Percentiles rank a stretch among this genome's conserved stretches.
Conservation (phyloP, 2,888 invertebrate genomes). For the Drosophila nigricruria region DNA sequence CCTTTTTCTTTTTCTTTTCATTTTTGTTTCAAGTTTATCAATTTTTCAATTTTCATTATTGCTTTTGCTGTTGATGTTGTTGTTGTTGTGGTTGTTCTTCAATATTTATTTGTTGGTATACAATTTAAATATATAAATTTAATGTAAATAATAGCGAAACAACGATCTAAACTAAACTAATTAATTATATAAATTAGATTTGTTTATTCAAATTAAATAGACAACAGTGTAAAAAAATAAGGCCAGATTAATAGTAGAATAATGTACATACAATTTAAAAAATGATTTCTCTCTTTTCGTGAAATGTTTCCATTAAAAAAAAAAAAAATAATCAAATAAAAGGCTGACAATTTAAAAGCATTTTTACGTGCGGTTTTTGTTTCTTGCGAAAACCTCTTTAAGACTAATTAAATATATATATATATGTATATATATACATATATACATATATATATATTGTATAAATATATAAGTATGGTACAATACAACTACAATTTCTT, state of each 20-base stretch:
- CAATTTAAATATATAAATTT: constrained; percentile 40
- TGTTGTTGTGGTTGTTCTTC: constrained; percentile 30
- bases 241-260: constrained; percentile 45
- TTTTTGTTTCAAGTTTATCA: constrained; percentile 36
- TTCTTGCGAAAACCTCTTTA: constrained; percentile 52
- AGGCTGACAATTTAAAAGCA: constrained; percentile 74
- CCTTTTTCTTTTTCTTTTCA: constrained; percentile 28
- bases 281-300: constrained; percentile 32
- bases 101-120: constrained; percentile 49
- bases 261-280: constrained; percentile 78
- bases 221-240: constrained; percentile 68
- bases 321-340: constrained; percentile 28
- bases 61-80: constrained; percentile 29
- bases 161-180: constrained; percentile 44
- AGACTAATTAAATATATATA: constrained; percentile 62
- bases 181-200: constrained; percentile 68
- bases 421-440: constrained; percentile 4
- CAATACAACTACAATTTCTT: constrained; percentile 71
- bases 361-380: constrained; percentile 51
- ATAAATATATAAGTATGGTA: constrained; percentile 33
- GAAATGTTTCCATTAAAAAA: constrained; percentile 14
- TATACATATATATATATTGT: constrained; percentile 14
- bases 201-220: constrained; percentile 70
- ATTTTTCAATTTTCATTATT: constrained; percentile 36
- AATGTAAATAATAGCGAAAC: constrained; percentile 36